Percentiles rank a stretch among this genome's conserved stretches.
Conservation (phyloP, 2,888 invertebrate species). For the Acanthoscelides obtectus region DNA sequence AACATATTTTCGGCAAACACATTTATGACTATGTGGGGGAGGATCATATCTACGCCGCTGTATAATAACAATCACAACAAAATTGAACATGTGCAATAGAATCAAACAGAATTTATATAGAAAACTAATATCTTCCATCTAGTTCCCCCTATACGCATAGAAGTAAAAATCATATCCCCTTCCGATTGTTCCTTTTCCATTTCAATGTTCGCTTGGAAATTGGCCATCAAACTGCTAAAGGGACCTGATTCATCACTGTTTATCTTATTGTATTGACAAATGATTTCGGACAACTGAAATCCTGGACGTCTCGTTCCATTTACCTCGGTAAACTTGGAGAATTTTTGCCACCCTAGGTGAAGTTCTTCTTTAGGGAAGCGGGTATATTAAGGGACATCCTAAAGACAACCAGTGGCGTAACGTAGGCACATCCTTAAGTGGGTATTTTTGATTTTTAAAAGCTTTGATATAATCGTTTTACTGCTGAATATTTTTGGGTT, state of each 20-base stretch:
- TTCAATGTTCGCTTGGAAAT: background rate
- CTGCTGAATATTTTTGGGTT: no score
- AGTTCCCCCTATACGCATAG: background rate
- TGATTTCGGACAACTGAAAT: background rate
- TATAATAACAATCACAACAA: background rate
- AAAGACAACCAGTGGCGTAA: background rate
- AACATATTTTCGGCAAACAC: no score
- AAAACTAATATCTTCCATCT: background rate
- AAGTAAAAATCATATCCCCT: background rate
- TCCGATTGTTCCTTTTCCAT: background rate
- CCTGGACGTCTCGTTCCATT: background rate
- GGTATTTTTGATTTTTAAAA: no score
- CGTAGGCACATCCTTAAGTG: background rate
- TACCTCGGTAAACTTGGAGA: background rate
- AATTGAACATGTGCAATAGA: background rate
- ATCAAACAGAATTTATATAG: background rate
- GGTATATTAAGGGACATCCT: background rate
- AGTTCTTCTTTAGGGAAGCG: background rate
- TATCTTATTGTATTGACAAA: background rate
- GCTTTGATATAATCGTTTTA: no score
- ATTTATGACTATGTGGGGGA: no score
- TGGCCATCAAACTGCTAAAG: background rate
- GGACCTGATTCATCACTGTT: background rate
- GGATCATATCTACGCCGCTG: background rate
- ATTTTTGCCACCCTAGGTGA: background rate